Conservation (phyloP, 2,888 invertebrate species). For the Helobdella robusta region DNA sequence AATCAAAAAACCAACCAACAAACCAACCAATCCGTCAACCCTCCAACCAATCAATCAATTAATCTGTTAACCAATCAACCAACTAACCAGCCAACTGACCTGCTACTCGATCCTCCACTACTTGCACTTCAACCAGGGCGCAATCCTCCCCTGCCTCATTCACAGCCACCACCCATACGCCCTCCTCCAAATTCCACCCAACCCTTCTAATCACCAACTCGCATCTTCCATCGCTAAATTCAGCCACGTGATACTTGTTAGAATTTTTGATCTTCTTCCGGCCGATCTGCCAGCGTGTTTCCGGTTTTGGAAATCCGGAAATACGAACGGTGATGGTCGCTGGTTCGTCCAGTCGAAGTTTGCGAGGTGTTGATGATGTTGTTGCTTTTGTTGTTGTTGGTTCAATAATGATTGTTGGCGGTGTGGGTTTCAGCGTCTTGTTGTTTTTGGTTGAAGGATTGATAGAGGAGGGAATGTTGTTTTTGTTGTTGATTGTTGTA, state of each 20-base stretch:
- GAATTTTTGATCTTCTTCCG: constrained; percentile 17
- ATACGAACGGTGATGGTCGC: background rate
- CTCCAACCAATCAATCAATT: too few species aligned
- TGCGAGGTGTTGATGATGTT: background rate
- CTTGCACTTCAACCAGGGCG: constrained; percentile 18
- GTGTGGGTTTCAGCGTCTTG: too few species aligned
- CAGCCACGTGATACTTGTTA: constrained; percentile 14
- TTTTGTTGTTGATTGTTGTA: too few species aligned
- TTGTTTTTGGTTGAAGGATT: too few species aligned
- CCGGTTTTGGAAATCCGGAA: constrained; percentile 8
- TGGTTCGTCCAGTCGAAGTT: background rate
- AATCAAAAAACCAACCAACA: background rate
- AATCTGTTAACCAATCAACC: too few species aligned
- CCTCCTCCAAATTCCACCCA: constrained; percentile 22
- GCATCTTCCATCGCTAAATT: background rate
- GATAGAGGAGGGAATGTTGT: too few species aligned
- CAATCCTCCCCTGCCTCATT: constrained; percentile 20
- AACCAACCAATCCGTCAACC: background rate
- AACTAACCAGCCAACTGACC: background rate
- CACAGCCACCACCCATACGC: constrained; percentile 20
- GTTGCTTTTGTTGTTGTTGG: constrained; percentile 18
- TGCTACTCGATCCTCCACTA: constrained; percentile 1
- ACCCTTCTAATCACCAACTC: constrained; percentile 5
- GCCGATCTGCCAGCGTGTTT: constrained; percentile 23
- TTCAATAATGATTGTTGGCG: too few species aligned